Evolutionary conservation across 2,888 invertebrate species (phyloP), one percentile per base, ranked within the genome.

Genomic region (Eretmocerus hayati): DNA sequence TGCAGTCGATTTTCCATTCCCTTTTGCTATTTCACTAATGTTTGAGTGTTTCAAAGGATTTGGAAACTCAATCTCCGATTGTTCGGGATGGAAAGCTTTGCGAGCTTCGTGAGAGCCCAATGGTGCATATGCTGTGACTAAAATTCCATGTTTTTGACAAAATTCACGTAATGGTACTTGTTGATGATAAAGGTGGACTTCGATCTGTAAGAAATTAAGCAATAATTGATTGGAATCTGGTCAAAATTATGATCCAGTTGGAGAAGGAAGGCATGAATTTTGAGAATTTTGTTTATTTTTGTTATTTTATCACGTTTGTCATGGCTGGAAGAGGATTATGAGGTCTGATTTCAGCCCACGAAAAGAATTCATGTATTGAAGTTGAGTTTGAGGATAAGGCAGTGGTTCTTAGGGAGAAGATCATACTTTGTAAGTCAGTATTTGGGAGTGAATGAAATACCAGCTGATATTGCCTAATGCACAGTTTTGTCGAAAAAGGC

Each of bases 111-210:
- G 84, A 50, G 85, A 85, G 6, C 83, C 86, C 2, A 56, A 19
- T 1, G 86, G 85, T 16, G 84, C 81, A 62, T 84, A 87, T 1
- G 84, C 86, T 3, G 83, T 84, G 16, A 86, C 71, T 2, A 76
- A 73, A 41, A 90, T 83, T 41, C 80, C 73, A 50, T 81, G 71
- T 21, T 77, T 71, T 19, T 74, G 71, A 62, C 88, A 88, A 58
- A 79, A 77, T 33, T 79, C 69, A 11, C 80, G 72, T 44, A 90
- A 64, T 13, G 78, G 72, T 49, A 73, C 69, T 66, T 90, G 89
- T 65, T 87, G 87, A 56, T 85, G 77, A 65, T 86, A 83, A 0
- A 84, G 83, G 61, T 90, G 87, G 39, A 87, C 71, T 66, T 90
- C 90, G 26, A 86, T 77, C 73, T 75, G 42, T 36, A 18, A 36